A percentile compares a stretch with the other conserved stretches of the same genome.
phyloP scores from a whole-genome alignment of 2,888 invertebrate genomes.

The Heliothis peltigera region DNA sequence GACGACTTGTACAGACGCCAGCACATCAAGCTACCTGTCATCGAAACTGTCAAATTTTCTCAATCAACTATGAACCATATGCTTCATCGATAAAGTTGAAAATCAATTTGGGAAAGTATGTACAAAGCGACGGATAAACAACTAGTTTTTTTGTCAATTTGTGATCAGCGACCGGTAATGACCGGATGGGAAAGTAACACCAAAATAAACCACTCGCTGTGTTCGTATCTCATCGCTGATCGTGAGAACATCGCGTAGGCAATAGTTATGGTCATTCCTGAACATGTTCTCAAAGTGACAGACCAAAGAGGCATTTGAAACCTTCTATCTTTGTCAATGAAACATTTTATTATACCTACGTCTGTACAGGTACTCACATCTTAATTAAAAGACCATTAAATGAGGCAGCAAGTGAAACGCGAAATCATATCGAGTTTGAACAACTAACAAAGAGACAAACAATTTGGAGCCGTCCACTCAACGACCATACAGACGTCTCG shows the following conservation, averaged over 20 bases:
- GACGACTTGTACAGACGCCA: too few species aligned
- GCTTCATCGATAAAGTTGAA: too few species aligned
- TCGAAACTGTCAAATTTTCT: too few species aligned
- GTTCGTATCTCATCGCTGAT: constrained; percentile 27
- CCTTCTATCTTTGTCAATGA: too few species aligned
- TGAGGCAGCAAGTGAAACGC: background rate
- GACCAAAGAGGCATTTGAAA: too few species aligned
- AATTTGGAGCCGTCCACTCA: background rate
- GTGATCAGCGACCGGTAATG: constrained; percentile 22
- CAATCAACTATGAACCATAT: too few species aligned
- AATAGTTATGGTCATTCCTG: constrained; percentile 33
- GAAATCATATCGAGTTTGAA: background rate
- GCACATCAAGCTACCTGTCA: too few species aligned
- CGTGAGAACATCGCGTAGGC: constrained; percentile 20
- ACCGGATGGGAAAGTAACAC: constrained; percentile 54
- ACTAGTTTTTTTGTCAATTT: constrained; percentile 44
- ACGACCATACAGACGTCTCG: background rate
- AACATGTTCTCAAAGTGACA: background rate
- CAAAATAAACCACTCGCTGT: constrained; percentile 30
- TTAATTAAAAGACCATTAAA: too few species aligned
- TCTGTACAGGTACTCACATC: too few species aligned
- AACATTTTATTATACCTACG: too few species aligned
- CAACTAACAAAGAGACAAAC: background rate
- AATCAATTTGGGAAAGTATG: too few species aligned
- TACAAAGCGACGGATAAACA: constrained; percentile 30